These are phyloP conservation scores for Epinotia ramella DNA, from an alignment of 2,888 invertebrate species.

Conservation along the genomic window DNA sequence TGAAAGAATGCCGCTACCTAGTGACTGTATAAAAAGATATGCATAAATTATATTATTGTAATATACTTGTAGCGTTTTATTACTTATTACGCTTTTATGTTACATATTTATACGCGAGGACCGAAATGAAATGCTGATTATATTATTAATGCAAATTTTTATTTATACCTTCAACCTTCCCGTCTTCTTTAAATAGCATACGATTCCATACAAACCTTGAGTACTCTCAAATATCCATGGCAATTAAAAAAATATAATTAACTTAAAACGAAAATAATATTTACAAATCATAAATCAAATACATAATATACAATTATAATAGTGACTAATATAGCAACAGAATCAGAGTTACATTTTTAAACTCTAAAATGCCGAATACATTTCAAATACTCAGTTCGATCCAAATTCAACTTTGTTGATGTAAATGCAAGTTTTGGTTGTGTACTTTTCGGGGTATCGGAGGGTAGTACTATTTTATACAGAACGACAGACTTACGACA, in stretches of 20 bases:
- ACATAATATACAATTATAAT: conserved; percentile 83
- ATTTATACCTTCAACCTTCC: conserved; percentile 81
- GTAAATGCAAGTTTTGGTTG: conserved; percentile 67
- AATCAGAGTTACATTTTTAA: conserved; percentile 69
- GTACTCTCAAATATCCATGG: conserved; percentile 79
- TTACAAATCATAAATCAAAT: conserved; percentile 82
- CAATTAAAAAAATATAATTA: conserved; percentile 79
- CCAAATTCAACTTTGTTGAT: conserved; percentile 55
- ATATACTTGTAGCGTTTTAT: conserved; percentile 68
- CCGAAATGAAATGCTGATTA: conserved; percentile 70
- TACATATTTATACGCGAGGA: conserved; percentile 40
- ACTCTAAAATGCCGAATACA: conserved; percentile 56
- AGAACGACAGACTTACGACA: conserved; percentile 60
- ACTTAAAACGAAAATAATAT: conserved; percentile 78
- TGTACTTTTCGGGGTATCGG: conserved; percentile 60
- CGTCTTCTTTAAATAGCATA: conserved; percentile 79
- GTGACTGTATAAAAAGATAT: conserved; percentile 64
- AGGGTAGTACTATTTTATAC: conserved; percentile 65
- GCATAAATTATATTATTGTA: conserved; percentile 77
- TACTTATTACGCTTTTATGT: conserved; percentile 58
- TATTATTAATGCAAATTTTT: conserved; percentile 80
- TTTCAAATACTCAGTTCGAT: conserved; percentile 62
- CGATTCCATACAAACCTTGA: conserved; percentile 73
- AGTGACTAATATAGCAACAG: conserved; percentile 80
- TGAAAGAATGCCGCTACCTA: conserved; percentile 9